A percentile compares a stretch with the other conserved stretches of the same genome.
Evolutionary conservation across 2,797 vertebrate genomes (phyloP).

Genomic region (Capromys pilorides): DNA sequence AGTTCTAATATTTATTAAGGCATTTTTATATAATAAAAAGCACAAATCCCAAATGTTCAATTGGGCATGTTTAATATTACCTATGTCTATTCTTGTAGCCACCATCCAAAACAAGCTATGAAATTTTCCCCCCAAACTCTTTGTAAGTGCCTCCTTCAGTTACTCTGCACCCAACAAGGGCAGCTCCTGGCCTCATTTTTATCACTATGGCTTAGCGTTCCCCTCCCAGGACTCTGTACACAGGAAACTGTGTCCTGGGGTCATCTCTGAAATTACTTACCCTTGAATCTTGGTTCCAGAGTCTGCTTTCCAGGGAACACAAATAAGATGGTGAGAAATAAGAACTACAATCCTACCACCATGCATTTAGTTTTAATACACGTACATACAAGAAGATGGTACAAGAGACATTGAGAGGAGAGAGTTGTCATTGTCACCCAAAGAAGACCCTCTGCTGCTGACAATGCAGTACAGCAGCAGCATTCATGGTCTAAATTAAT

Average conservation of each 20-base stretch:
- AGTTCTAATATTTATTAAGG: background rate
- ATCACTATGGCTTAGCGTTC: background rate
- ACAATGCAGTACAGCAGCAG: background rate
- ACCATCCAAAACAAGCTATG: background rate
- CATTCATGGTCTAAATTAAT: background rate
- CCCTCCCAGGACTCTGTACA: background rate
- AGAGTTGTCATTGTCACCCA: background rate
- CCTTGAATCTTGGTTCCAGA: constrained; percentile 1
- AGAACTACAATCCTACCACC: background rate
- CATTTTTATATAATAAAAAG: constrained; percentile 32
- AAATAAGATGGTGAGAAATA: constrained; percentile 30
- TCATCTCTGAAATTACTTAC: constrained; percentile 36
- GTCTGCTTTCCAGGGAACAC: background rate
- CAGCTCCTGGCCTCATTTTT: background rate
- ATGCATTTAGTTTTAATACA: background rate
- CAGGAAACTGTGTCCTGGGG: constrained; percentile 11
- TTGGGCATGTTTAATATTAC: background rate
- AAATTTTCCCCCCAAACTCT: background rate
- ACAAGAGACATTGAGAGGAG: background rate
- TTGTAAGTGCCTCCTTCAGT: background rate
- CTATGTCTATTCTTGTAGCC: background rate
- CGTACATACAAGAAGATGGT: background rate
- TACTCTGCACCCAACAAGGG: background rate
- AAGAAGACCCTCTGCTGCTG: background rate
- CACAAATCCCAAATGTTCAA: constrained; percentile 6